Base-by-base conservation (phyloP, 92 coral and sea anemone species). In the Heteractis magnifica region DNA sequence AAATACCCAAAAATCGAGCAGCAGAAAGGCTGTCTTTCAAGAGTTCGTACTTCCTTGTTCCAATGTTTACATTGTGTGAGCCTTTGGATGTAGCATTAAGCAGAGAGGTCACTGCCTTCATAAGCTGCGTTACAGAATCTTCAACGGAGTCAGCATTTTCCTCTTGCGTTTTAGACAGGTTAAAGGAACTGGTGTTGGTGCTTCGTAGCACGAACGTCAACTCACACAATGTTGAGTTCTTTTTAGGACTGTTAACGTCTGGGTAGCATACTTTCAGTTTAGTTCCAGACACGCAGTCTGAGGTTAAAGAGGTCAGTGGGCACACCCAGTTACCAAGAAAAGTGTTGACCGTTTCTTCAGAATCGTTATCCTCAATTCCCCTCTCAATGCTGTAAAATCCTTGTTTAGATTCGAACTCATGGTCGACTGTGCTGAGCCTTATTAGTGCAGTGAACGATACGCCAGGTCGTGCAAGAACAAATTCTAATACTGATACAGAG, bases 71-170 rank as follows among this genome's bases (percentile, higher is more conserved):
- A 3, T 49, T 55, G 58, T 85, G 76, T n/a, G 83, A 52, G 44
- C 78, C 78, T n/a, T 51, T 72, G 72, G 80, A 80, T 0, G 93
- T 76, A 10, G 82, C 91, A n/a, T 88, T 83, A 10, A 94, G 78
- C 11, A 94, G 80, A 19, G 86, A 60, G 50, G 81, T 81, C 19
- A 85, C 70, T 4, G 93, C 93, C 21, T 15, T 56, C 77, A 65
- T 77, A 44, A 94, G 70, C 56, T 83, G 84, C 50, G 73, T 68
- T 0, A 81, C 92, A n/a, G 94, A 81, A 48, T 86, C 85, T 76
- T 89, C 50, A 21, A 94, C 93, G 18, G 79, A 85, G 20, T 71
- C 65, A 8, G 93, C 91, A 78, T 89, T 89, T 49, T 81, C 65
- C 77, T 80, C 86, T 23, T 81, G 75, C 44, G 79, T 79, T 26